Evolutionary conservation across 2,888 invertebrate species (phyloP), one percentile per base, ranked within the genome.

Genomic region (Steinernema hermaphroditum): DNA sequence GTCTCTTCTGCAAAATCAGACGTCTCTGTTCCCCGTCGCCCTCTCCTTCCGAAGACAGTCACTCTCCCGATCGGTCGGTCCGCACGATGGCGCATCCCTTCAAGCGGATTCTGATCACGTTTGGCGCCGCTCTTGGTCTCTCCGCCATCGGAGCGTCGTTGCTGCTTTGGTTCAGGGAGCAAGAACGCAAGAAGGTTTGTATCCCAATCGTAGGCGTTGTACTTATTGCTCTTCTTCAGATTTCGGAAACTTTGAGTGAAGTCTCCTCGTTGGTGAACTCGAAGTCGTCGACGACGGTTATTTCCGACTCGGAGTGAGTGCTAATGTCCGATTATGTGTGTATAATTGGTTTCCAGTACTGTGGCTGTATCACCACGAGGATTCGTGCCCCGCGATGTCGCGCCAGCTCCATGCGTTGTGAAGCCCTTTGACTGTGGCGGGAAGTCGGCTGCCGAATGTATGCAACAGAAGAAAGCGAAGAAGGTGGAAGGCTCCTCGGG

Each of bases 371-470:
- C 37, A 37, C 37, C 12, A 4, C 37, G 37, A 37, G 37, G 37
- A 37, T 37, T 37, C 37, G 37, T 37, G 12, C 37, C 37, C 12
- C 37, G 37, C 12, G 37, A 37, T 12, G 37, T 37, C 37, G 37
- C 37, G 37, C 37, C 37, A 12, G 37, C 37, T n/a, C 54, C 54
- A 54, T 54, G 54, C 62, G 14, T 4, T 1, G 62, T 62, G 62
- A 62, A 62, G 62, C 62, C 62, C 16, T 62, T 62, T 27, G 62
- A 62, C 62, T 62, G 62, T n/a, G n/a, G n/a, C 32, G 62, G 16
- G 8, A 62, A 32, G 16, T 29, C 62, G 32, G 9, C 32, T 32
- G 62, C 62, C 32, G 29, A 29, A 9, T 62, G 62, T 32, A 16
- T 62, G 62, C 27, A 14, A 32, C 16, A 29, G 32, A 62, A 29